phyloP scores from a whole-genome alignment of 2,797 vertebrate genomes.

The Tympanoctomys barrerae region DNA sequence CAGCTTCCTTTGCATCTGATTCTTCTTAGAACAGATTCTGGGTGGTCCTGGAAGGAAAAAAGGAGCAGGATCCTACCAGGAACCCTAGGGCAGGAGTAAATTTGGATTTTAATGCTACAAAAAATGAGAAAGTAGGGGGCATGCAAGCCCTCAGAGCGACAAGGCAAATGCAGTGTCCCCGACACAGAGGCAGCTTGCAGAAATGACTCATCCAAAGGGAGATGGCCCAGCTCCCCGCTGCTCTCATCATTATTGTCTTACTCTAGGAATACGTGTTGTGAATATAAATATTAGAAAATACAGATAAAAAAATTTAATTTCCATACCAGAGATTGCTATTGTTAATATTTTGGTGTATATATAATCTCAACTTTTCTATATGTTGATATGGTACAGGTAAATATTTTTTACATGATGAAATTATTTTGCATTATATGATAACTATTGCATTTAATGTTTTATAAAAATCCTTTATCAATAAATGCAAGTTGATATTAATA shows the following conservation, averaged over 20 bases:
- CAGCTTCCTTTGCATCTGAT: neutral
- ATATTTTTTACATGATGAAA: neutral
- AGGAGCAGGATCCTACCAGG: accelerated
- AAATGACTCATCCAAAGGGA: neutral
- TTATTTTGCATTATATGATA: neutral
- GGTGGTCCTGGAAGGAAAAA: neutral
- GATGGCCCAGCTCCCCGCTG: neutral
- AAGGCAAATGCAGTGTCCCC: neutral
- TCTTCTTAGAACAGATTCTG: neutral
- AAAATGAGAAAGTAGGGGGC: neutral
- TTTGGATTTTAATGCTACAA: accelerated
- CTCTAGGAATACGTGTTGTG: neutral
- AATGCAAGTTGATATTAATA: neutral
- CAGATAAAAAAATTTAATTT: neutral
- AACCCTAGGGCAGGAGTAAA: neutral
- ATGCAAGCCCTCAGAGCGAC: neutral
- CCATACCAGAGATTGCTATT: neutral
- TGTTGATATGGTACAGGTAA: neutral
- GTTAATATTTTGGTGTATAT: neutral
- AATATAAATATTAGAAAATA: neutral
- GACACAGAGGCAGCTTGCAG: neutral
- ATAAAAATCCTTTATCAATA: neutral
- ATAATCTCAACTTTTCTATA: neutral
- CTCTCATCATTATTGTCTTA: neutral
- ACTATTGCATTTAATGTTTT: neutral